Percentiles rank a stretch among this genome's conserved stretches.
Evolutionary conservation across 2,888 invertebrate genomes (phyloP).

Genomic region (Dryadula phaetusa): DNA sequence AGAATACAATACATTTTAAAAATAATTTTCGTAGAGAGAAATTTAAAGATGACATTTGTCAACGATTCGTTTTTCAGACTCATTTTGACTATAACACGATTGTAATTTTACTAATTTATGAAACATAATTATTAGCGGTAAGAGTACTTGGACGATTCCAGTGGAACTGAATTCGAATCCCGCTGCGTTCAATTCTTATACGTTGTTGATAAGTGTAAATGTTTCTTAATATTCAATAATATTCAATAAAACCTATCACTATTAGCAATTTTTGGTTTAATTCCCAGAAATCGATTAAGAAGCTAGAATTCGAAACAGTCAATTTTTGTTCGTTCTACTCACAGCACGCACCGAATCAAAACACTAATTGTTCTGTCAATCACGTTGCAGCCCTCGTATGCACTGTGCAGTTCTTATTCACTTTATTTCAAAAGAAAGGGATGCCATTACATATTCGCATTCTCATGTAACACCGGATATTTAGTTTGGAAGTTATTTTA

Average conservation of each 20-base stretch:
- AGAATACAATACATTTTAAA: too few species aligned
- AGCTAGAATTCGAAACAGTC: background rate
- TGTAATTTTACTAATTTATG: background rate
- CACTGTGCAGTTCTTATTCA: slow-evolving; percentile 54
- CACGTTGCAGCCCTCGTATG: slow-evolving; percentile 61
- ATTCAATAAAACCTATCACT: background rate
- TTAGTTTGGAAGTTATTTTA: slow-evolving; percentile 58
- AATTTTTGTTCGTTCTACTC: background rate
- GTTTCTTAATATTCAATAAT: too few species aligned
- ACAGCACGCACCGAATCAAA: slow-evolving; percentile 37
- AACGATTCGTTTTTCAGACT: too few species aligned
- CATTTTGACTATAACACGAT: too few species aligned
- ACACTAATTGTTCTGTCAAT: slow-evolving; percentile 73
- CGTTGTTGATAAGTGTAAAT: too few species aligned
- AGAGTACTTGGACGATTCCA: too few species aligned
- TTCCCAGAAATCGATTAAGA: background rate
- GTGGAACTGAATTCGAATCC: too few species aligned
- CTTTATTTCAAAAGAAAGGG: slow-evolving; percentile 51
- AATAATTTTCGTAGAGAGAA: too few species aligned
- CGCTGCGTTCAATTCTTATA: too few species aligned
- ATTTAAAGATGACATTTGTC: too few species aligned
- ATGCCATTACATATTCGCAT: slow-evolving; percentile 54
- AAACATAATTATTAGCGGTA: too few species aligned
- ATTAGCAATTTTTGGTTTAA: background rate
- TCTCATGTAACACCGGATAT: slow-evolving; percentile 70